These are phyloP conservation scores for Pocillopora meandrina DNA, from an alignment of 92 coral and sea anemone species.

Conservation along the genomic window DNA sequence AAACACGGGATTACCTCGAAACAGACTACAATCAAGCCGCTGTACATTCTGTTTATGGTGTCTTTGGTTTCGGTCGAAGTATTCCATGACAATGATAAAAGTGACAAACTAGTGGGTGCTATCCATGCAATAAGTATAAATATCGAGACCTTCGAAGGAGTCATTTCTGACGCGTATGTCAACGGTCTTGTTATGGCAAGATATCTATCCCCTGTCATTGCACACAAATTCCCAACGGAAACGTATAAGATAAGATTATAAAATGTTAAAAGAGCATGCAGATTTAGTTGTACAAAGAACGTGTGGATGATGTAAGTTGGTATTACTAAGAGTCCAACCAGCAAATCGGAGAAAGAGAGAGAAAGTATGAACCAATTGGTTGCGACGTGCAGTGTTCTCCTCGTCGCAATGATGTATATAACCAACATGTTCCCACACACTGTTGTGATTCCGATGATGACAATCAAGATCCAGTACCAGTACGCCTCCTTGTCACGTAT, in stretches of 20 bases:
- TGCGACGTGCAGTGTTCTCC: slow-evolving; percentile 24
- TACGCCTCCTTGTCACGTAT: not conserved
- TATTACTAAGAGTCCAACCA: slow-evolving; percentile 16
- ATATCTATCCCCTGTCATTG: slow-evolving; percentile 34
- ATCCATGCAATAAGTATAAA: slow-evolving; percentile 8
- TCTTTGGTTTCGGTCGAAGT: not conserved
- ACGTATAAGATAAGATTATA: slow-evolving; percentile 22
- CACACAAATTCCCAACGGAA: slow-evolving; percentile 21
- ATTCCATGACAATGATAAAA: slow-evolving; percentile 8
- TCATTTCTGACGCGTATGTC: slow-evolving; percentile 15
- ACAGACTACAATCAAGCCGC: not conserved
- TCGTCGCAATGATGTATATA: slow-evolving; percentile 8
- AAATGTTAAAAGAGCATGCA: not conserved
- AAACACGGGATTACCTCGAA: slow-evolving; percentile 17
- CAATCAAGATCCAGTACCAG: slow-evolving; percentile 28
- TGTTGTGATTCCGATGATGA: slow-evolving; percentile 6
- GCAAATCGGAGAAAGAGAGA: slow-evolving; percentile 31
- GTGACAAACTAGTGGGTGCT: slow-evolving; percentile 20
- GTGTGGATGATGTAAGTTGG: slow-evolving; percentile 31
- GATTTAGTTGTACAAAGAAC: slow-evolving; percentile 10
- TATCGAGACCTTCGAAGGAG: slow-evolving; percentile 12
- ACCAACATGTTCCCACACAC: slow-evolving; percentile 13
- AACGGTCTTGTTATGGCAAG: slow-evolving; percentile 28
- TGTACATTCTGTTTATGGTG: slow-evolving; percentile 8
- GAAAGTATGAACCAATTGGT: slow-evolving; percentile 41